phyloP scores from a whole-genome alignment of 2,113 vertebrate genomes.

The Nansenia antarctica region DNA sequence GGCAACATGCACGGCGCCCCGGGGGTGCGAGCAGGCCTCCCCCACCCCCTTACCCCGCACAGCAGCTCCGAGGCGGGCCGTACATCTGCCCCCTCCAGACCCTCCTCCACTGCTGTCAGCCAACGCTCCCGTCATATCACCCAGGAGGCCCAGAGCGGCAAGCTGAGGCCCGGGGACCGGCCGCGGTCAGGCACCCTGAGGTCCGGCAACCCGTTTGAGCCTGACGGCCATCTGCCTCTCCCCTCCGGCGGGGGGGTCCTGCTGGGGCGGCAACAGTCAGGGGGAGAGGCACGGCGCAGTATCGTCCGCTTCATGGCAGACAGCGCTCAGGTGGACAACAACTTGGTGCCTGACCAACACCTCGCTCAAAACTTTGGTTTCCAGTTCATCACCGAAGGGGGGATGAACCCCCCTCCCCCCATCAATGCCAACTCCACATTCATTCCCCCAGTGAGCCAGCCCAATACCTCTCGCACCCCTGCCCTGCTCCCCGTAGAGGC shows the following conservation, averaged over 20 bases:
- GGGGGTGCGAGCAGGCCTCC: slow-evolving; percentile 82
- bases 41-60: slow-evolving; percentile 84
- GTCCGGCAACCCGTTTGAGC: slow-evolving; percentile 87
- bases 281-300: slow-evolving; percentile 83
- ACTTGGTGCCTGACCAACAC: slow-evolving; percentile 87
- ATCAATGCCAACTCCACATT: slow-evolving; percentile 94
- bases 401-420: slow-evolving; percentile 90
- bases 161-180: slow-evolving; percentile 88
- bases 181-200: slow-evolving; percentile 86
- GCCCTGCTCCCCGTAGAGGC: slow-evolving; percentile 94
- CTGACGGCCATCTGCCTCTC: slow-evolving; percentile 86
- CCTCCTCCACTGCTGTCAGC: slow-evolving; percentile 79
- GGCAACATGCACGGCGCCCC: slow-evolving; percentile 87
- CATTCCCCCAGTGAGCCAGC: slow-evolving; percentile 92
- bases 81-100: slow-evolving; percentile 76
- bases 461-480: slow-evolving; percentile 85
- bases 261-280: slow-evolving; percentile 85
- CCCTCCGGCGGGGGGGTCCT: slow-evolving; percentile 85
- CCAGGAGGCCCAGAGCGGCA: slow-evolving; percentile 81
- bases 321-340: slow-evolving; percentile 88
- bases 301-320: slow-evolving; percentile 96
- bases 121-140: slow-evolving; percentile 88
- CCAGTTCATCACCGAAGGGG: slow-evolving; percentile 90
- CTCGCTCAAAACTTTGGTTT: slow-evolving; percentile 96
- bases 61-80: slow-evolving; percentile 86